phyloP scores from a whole-genome alignment of 1,140 invertebrate species.

The Halictus rubicundus region DNA sequence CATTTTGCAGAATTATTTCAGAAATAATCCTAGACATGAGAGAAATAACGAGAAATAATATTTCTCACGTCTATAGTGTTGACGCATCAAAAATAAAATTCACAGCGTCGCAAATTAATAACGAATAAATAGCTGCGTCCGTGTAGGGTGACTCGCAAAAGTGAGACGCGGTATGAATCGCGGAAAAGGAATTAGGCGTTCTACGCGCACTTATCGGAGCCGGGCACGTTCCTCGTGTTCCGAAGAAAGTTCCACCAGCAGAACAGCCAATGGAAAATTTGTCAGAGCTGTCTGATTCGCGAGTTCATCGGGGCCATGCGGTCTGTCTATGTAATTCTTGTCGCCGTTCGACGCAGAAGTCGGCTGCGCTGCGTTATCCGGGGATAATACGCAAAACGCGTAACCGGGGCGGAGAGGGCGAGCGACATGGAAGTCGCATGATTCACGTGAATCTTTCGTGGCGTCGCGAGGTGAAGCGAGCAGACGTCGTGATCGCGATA shows the following conservation, averaged over 20 bases:
- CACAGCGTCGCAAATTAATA: too few species aligned
- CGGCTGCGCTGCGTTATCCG: too few species aligned
- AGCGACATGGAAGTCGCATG: neutral
- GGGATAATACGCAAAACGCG: neutral
- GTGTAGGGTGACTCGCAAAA: neutral
- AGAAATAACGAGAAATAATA: too few species aligned
- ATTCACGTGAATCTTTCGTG: conserved; percentile 59
- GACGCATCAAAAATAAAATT: too few species aligned
- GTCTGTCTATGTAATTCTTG: neutral
- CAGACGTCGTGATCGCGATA: conserved; percentile 51
- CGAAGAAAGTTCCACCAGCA: neutral
- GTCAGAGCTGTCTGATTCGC: neutral
- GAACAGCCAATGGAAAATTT: conserved; percentile 32
- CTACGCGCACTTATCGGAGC: neutral
- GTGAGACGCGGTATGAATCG: neutral
- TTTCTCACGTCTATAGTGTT: too few species aligned
- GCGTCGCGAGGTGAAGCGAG: conserved; percentile 14
- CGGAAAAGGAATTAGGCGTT: neutral
- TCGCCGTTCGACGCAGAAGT: neutral
- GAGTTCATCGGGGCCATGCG: conserved; percentile 1
- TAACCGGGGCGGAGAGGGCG: neutral
- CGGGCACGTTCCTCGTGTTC: neutral
- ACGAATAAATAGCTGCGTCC: too few species aligned
- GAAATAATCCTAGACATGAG: too few species aligned
- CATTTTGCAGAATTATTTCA: too few species aligned